Conservation (phyloP, 2,797 vertebrate species). For the Melanotaenia parkinsoni region DNA sequence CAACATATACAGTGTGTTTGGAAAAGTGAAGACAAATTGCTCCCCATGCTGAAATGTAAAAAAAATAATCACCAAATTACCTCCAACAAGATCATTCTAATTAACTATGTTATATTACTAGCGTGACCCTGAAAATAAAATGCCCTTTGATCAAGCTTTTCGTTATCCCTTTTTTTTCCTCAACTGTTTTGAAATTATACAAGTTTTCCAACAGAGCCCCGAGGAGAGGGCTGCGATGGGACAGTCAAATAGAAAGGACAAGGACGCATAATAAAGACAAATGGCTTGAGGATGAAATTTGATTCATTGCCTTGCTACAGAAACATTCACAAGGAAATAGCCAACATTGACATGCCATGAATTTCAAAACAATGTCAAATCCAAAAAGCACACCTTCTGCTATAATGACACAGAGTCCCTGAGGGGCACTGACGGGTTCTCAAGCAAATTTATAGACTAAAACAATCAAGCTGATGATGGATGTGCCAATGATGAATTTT, state of each 20-base stretch:
- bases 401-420: conserved; percentile 68
- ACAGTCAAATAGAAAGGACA: conserved; percentile 80
- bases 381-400: conserved; percentile 63
- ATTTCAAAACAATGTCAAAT: conserved; percentile 79
- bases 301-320: conserved; percentile 79
- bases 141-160: conserved; percentile 59
- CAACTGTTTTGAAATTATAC: conserved; percentile 75
- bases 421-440: conserved; percentile 20
- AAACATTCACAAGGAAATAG: conserved; percentile 74
- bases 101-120: conserved; percentile 61
- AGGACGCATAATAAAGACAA: conserved; percentile 85
- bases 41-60: conserved; percentile 57
- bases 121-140: conserved; percentile 57
- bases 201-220: conserved; percentile 71
- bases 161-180: conserved; percentile 18
- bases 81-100: conserved; percentile 69
- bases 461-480: conserved; percentile 63
- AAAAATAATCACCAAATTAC: conserved; percentile 65
- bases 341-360: conserved; percentile 76
- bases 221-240: conserved; percentile 59
- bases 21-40: conserved; percentile 64
- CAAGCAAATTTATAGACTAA: conserved; percentile 33
- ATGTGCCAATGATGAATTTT: conserved; percentile 6
- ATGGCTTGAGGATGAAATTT: conserved; percentile 84
- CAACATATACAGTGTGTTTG: conserved; percentile 47